Base-by-base conservation (phyloP, 1,140 invertebrate species). In the Tetraneura akinire region DNA sequence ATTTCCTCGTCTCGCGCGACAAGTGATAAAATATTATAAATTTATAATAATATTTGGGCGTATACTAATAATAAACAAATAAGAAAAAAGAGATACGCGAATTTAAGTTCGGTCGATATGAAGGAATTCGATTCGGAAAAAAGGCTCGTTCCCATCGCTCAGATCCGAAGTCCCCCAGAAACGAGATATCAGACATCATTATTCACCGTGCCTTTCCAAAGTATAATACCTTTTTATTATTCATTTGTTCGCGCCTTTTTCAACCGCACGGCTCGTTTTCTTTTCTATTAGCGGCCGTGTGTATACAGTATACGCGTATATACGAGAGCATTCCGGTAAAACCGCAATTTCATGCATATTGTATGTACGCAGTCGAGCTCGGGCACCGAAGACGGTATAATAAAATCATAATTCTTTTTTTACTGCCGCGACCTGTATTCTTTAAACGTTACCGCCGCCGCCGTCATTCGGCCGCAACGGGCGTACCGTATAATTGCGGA, bases 341-440 rank as follows among this genome's bases (percentile, higher is more conserved):
- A 62, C 29, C 29, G 47, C 78, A 70, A 70, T 68, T 80, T 23
- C 78, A 68, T 66, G 78, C 60, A 78, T 78, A 78, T 62, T 78
- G 55, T 62, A 29, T 78, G 21, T 21, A 60, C 18, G n/a, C 29
- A 26, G 11, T 47, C 29, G 14, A 26, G 16, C 70, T 10, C 10
- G 14, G 6, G 32, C 18, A 23, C 4, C 10, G 3, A 32, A 42
- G 53, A 57, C 55, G 55, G 74, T 78, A 78, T 78, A 78, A 78
- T 78, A 78, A 78, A 78, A 78, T 78, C 74, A 60, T 78, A 78
- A 78, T 78, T 78, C 74, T 78, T 62, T 62, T 76, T 78, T 62
- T 78, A 78, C 74, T 26, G 74, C 23, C 49, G 1, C n/a, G 29
- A 42, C 21, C 37, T n/a, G 29, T 18, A 18, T 64, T 45, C 37